Base-by-base conservation (phyloP, 2,113 vertebrate species). In the Siniperca chuatsi region DNA sequence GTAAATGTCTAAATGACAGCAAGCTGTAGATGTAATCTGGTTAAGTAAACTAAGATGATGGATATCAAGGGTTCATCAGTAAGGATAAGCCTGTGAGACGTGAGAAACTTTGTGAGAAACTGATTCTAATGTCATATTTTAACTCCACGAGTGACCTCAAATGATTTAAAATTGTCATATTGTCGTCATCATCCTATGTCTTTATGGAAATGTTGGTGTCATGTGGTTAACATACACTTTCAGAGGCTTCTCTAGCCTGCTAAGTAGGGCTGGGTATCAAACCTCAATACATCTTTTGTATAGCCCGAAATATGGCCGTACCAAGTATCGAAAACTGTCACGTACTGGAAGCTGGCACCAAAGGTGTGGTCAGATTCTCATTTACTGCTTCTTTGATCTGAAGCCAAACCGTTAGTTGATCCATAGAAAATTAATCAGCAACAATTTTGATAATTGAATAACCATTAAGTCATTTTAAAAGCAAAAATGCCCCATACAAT, bases 21-120 rank as follows among this genome's bases (percentile, higher is more conserved):
- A 0, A 25, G 29, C 79, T 65, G 58, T 42, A 40, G 46, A 61
- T 80, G 68, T 61, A 40, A 65, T 61, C 66, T 33, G 9, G 40
- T 75, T 25, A 21, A 70, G 62, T 76, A 52, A 82, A 70, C 57
- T 12, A 20, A 78, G 67, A 78, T 16, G 48, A 72, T 18, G 4
- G 37, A 68, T 60, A 72, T 48, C 18, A 7, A 68, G 58, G 46
- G 73, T 64, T 67, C 44, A 35, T 65, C 13, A 35, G 66, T 3
- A 21, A 54, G 42, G 35, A 54, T 10, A 33, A 48, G 50, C 12
- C 48, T 25, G n/a, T 44, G 66, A 79, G 61, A 69, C n/a, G 68
- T 68, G 25, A 25, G 25, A 25, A 25, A 25, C 52, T 81, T 76
- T 82, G 64, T 84, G 29, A 33, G 58, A 61, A 33, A 18, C 3